Conservation (phyloP, 2,113 vertebrate species). For the Taxidea taxus region DNA sequence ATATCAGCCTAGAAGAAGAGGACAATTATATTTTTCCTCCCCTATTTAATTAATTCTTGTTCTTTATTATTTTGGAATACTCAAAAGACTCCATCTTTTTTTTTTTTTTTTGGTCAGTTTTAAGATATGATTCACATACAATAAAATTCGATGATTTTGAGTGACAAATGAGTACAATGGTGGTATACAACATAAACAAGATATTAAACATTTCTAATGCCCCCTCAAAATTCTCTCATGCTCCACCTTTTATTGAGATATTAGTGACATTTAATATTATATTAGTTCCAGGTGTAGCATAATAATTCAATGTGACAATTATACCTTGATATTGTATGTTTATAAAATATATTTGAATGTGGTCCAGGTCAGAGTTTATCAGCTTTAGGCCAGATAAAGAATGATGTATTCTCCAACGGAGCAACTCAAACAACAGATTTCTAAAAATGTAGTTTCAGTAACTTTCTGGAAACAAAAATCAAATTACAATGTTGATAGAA, state of each 20-base stretch:
- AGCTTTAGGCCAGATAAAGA: background rate
- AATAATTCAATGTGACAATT: background rate
- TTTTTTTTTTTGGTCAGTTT: background rate
- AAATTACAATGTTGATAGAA: background rate
- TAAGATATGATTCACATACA: background rate
- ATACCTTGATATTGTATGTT: background rate
- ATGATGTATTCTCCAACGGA: background rate
- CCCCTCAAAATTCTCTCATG: background rate
- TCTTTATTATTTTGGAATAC: background rate
- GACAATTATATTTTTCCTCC: background rate
- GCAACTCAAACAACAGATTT: conserved; percentile 10
- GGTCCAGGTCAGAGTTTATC: background rate
- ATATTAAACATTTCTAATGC: background rate
- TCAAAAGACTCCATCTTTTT: background rate
- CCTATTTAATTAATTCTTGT: background rate
- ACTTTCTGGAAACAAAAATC: conserved; percentile 47
- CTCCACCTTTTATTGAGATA: background rate
- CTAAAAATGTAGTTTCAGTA: background rate
- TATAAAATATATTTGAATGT: background rate
- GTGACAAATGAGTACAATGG: background rate
- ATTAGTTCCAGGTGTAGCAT: background rate
- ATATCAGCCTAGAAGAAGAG: background rate
- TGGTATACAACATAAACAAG: background rate
- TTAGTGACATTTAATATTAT: background rate
- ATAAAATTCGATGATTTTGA: background rate